phyloP scores from a whole-genome alignment of 2,113 vertebrate genomes.

The Hippocampus barbouri region DNA sequence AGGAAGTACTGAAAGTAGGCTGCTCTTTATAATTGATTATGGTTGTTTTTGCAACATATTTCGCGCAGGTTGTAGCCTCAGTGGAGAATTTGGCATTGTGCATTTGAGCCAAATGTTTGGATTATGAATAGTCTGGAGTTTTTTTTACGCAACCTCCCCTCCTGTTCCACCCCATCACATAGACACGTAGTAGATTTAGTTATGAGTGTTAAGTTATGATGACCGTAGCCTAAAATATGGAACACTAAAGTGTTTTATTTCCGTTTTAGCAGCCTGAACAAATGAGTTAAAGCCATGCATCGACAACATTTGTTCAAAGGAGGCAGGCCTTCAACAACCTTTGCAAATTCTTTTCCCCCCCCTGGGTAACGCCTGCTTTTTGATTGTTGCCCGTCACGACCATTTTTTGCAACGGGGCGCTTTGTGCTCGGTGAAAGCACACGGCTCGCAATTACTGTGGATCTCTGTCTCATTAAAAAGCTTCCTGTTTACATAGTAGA shows the following conservation, averaged over 20 bases:
- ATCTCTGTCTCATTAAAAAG: slow-evolving; percentile 62
- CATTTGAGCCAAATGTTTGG: not conserved
- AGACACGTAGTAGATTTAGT: not conserved
- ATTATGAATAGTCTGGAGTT: slow-evolving; percentile 10
- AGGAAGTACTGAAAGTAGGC: slow-evolving; percentile 35
- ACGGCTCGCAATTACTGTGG: slow-evolving; percentile 51
- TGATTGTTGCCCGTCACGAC: slow-evolving; percentile 49
- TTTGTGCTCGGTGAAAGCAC: slow-evolving; percentile 45
- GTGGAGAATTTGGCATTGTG: not conserved
- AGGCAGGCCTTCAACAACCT: slow-evolving; percentile 44
- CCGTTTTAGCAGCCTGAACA: slow-evolving; percentile 23
- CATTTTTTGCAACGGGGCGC: slow-evolving; percentile 40
- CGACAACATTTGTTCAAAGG: slow-evolving; percentile 50
- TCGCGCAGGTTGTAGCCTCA: slow-evolving; percentile 15
- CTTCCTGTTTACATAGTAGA: slow-evolving; percentile 39
- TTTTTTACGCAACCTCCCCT: not conserved
- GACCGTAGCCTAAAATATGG: not conserved
- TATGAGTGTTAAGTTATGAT: not conserved
- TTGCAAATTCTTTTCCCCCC: slow-evolving; percentile 41
- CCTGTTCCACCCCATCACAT: not conserved
- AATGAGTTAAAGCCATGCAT: slow-evolving; percentile 44
- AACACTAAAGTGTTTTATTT: slow-evolving; percentile 32
- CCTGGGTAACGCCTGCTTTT: slow-evolving; percentile 37
- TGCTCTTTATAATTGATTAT: slow-evolving; percentile 46
- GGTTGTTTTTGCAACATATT: slow-evolving; percentile 27